These are phyloP conservation scores for Mylabris sibirica DNA, from an alignment of 2,888 invertebrate genomes.

Conservation along the genomic window DNA sequence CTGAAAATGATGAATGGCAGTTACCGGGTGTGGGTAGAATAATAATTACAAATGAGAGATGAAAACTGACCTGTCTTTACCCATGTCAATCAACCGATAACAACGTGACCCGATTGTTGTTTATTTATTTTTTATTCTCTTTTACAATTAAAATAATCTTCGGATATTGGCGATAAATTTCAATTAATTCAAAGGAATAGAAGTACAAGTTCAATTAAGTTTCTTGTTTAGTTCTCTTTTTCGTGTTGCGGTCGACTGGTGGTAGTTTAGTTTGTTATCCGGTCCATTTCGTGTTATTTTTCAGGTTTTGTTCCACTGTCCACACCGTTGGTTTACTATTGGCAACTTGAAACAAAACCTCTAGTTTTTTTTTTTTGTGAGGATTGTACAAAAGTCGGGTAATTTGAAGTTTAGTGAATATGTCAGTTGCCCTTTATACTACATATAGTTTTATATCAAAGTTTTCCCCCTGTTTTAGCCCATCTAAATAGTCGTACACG, in stretches of 20 bases:
- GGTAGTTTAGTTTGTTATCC: slow-evolving; percentile 2
- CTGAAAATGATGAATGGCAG: slow-evolving; percentile 48
- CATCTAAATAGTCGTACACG: slow-evolving; percentile 41
- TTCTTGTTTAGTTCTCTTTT: not conserved
- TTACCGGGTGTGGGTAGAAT: slow-evolving; percentile 42
- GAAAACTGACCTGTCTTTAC: slow-evolving; percentile 5
- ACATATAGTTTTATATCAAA: slow-evolving; percentile 32
- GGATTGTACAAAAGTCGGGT: not conserved
- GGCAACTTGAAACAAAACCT: not conserved
- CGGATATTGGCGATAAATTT: not conserved
- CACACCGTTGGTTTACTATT: not conserved
- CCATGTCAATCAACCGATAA: slow-evolving; percentile 16
- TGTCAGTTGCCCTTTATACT: slow-evolving; percentile 25
- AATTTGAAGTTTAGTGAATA: not conserved
- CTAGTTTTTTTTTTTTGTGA: not conserved
- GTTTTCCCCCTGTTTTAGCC: slow-evolving; percentile 23
- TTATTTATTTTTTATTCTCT: slow-evolving; percentile 5
- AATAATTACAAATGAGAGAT: slow-evolving; percentile 40
- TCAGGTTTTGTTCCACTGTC: slow-evolving; percentile 3
- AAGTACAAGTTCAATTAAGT: not conserved
- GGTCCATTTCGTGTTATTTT: slow-evolving; percentile 18
- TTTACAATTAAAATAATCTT: not conserved
- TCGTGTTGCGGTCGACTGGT: not conserved
- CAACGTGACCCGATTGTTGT: slow-evolving; percentile 9
- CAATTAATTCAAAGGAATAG: not conserved